Percentiles rank a stretch among this genome's conserved stretches.
phyloP scores from a whole-genome alignment of 64 coral and sea anemone genomes.

The Astreopora myriophthalma region DNA sequence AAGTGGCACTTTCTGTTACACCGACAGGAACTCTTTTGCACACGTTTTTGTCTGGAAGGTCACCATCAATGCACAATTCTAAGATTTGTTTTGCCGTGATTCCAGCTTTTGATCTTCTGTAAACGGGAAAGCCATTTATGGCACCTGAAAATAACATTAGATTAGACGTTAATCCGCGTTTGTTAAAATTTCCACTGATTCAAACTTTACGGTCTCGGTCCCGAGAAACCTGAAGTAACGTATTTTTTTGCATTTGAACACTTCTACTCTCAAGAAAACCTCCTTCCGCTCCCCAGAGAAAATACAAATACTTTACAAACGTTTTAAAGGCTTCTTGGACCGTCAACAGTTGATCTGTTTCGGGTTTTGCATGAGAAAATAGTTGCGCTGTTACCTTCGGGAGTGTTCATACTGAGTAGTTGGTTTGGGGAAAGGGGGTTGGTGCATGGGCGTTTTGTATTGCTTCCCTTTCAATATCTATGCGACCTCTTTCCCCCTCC shows the following conservation, averaged over 20 bases:
- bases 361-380: no score
- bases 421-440: not conserved
- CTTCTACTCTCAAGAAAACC: no score
- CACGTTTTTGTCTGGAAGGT: not conserved
- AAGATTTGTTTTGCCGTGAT: not conserved
- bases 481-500: not conserved
- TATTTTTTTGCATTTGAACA: not conserved
- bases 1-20: not conserved
- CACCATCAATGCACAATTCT: not conserved
- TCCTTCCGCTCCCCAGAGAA: no score
- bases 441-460: not conserved
- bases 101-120: not conserved
- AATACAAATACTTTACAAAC: no score
- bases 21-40: not conserved
- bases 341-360: no score
- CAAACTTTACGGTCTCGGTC: no score
- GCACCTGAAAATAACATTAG: no score
- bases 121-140: constrained; percentile 2
- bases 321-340: no score
- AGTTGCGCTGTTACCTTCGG: no score
- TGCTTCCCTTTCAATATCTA: not conserved
- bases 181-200: no score
- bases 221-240: not conserved
- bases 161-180: no score
- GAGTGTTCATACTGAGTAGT: no score